A percentile compares a stretch with the other conserved stretches of the same genome.
Evolutionary conservation across 1,140 invertebrate species (phyloP).

Genomic region (Babylonia areolata): DNA sequence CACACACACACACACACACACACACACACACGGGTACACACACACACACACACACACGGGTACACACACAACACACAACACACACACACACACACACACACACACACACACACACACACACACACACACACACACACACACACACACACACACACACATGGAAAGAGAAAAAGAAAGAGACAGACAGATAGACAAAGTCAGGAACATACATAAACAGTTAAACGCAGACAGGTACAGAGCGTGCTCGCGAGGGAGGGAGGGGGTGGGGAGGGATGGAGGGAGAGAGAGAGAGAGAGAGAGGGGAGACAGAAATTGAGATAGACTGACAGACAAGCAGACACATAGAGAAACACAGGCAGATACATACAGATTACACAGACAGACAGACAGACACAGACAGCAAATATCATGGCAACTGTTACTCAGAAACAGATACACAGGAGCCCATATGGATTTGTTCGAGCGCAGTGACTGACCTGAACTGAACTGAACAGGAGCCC

Average conservation of each 20-base stretch:
- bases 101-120: constrained; percentile 16
- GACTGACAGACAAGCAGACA: too few relatives aligned
- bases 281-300: background rate
- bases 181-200: too few relatives aligned
- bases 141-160: background rate
- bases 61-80: too few relatives aligned
- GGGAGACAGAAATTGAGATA: background rate
- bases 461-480: too few relatives aligned
- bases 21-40: constrained; percentile 1
- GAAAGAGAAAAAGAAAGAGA: too few relatives aligned
- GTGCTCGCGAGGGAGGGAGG: background rate
- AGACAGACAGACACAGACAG: too few relatives aligned
- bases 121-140: constrained; percentile 3
- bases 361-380: background rate
- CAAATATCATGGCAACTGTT: too few relatives aligned
- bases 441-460: too few relatives aligned
- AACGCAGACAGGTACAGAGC: background rate
- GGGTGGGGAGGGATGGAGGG: background rate
- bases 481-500: too few relatives aligned
- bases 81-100: constrained; percentile 16
- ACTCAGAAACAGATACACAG: too few relatives aligned
- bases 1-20: constrained; percentile 13
- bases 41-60: constrained; percentile 16
- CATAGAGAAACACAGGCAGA: background rate
- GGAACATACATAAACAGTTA: background rate